A percentile compares a stretch with the other conserved stretches of the same genome.
These are phyloP conservation scores for Monochamus alternatus DNA, from an alignment of 2,888 invertebrate species.

Conservation along the genomic window DNA sequence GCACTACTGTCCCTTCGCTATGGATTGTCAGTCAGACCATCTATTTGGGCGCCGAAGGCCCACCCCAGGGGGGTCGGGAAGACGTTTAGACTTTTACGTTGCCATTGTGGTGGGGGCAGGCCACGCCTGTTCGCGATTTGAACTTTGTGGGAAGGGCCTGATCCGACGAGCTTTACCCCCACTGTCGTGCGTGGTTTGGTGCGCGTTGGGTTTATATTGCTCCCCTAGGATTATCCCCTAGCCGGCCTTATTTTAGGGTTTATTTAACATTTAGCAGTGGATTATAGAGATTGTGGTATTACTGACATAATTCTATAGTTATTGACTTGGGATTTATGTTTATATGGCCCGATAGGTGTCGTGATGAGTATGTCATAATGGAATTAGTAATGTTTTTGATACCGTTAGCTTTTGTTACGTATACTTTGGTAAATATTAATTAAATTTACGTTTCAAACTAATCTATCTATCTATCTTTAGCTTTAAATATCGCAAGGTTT, in stretches of 20 bases:
- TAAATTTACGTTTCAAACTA: too few relatives aligned
- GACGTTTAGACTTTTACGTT: constrained; percentile 44
- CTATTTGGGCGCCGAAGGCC: constrained; percentile 62
- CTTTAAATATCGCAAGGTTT: too few relatives aligned
- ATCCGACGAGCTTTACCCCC: constrained; percentile 25
- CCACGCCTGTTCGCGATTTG: constrained; percentile 43
- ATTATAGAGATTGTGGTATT: constrained; percentile 49
- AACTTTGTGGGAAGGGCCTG: constrained; percentile 38
- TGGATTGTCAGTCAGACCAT: constrained; percentile 66
- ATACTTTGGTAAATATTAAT: too few relatives aligned
- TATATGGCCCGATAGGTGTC: not conserved
- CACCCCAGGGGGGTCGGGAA: constrained; percentile 60
- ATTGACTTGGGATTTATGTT: constrained; percentile 22
- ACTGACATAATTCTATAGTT: constrained; percentile 45
- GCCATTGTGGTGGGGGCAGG: constrained; percentile 40
- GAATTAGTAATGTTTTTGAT: too few relatives aligned
- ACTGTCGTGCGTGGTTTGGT: constrained; percentile 15
- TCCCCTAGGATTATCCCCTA: constrained; percentile 35
- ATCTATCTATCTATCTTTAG: too few relatives aligned
- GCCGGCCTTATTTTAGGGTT: constrained; percentile 34
- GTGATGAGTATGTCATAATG: not conserved
- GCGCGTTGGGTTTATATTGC: constrained; percentile 22
- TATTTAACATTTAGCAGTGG: constrained; percentile 46
- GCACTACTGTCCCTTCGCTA: constrained; percentile 64
- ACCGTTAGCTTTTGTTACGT: not conserved